Evolutionary conservation across 2,888 invertebrate species (phyloP).

Genomic region (Conistra vaccinii): DNA sequence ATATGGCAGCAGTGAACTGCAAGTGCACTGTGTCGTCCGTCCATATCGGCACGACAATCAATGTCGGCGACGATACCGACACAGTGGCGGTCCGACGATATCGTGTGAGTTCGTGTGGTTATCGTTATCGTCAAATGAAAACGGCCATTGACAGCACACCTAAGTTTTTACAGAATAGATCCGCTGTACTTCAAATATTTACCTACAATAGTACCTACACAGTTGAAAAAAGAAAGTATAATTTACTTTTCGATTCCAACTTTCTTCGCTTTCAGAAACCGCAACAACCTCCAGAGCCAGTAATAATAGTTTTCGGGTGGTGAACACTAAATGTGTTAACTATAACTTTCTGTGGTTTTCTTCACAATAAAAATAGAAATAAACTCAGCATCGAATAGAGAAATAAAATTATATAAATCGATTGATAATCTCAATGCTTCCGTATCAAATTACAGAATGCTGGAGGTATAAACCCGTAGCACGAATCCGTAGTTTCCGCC

Average conservation of each 20-base stretch:
- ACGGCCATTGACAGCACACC: neutral
- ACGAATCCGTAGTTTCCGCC: no score
- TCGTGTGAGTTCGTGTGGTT: no score
- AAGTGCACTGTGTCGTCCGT: no score
- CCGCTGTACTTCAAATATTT: neutral
- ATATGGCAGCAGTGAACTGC: no score
- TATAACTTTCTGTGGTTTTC: conserved; percentile 54
- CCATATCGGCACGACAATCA: no score
- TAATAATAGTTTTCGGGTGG: conserved; percentile 51
- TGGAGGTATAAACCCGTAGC: no score
- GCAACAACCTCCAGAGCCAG: conserved; percentile 42
- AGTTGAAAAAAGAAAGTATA: conserved; percentile 39
- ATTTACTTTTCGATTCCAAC: conserved; percentile 54
- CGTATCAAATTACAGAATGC: conserved; percentile 13
- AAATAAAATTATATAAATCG: conserved; percentile 44
- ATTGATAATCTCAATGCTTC: conserved; percentile 34
- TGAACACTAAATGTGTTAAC: conserved; percentile 50
- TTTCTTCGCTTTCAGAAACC: conserved; percentile 54
- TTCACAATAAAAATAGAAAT: conserved; percentile 15
- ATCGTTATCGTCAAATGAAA: no score
- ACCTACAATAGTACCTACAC: neutral
- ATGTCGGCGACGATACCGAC: no score
- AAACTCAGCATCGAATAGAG: conserved; percentile 31
- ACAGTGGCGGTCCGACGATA: no score
- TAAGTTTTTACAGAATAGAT: neutral